Base-by-base conservation (phyloP, 2,888 invertebrate species). In the Watsonalla cultraria region DNA sequence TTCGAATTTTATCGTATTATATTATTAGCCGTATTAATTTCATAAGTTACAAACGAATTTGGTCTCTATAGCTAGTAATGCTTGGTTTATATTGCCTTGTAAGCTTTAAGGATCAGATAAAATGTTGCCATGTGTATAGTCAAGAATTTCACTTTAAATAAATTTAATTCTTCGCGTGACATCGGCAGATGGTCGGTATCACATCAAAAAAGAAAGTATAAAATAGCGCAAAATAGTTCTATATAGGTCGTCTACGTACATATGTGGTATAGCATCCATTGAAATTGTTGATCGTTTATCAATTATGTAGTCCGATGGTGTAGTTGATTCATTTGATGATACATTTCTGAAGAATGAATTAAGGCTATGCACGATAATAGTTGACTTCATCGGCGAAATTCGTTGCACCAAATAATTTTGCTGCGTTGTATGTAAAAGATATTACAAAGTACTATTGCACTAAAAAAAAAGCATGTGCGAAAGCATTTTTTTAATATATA, bases 131-230 rank as follows among this genome's bases (percentile, higher is more conserved):
- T 58, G 57, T 52, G 58, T 54, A 55, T 33, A 49, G 37, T 49
- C 49, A 49, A 62, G 60, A 58, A 57, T 59, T 58, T 60, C 54
- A 59, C 60, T 61, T 65, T 56, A 60, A 66, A 69, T 72, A 68
- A 70, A 74, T 64, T 60, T 55, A 57, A 55, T 59, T 39, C 55
- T 45, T 74, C 60, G 75, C 75, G 73, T 75, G 75, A 72, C 71
- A 59, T 15, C 14, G 56, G 72, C 75, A 75, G 75, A 69, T 75
- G 75, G 67, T 62, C 51, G n/a, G 52, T 72, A 68, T 68, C 68
- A 64, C 54, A 54, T 65, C 62, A 64, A 67, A 72, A 66, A 71
- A 67, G 66, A 74, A 73, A 70, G 68, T 65, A 50, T 45, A 48
- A 13, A 57, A 60, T 59, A 58, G 58, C 60, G 33, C 53, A 52